Evolutionary conservation across 2,113 vertebrate species (phyloP), one percentile per base, ranked within the genome.

Genomic region (Chinchilla lanigera): DNA sequence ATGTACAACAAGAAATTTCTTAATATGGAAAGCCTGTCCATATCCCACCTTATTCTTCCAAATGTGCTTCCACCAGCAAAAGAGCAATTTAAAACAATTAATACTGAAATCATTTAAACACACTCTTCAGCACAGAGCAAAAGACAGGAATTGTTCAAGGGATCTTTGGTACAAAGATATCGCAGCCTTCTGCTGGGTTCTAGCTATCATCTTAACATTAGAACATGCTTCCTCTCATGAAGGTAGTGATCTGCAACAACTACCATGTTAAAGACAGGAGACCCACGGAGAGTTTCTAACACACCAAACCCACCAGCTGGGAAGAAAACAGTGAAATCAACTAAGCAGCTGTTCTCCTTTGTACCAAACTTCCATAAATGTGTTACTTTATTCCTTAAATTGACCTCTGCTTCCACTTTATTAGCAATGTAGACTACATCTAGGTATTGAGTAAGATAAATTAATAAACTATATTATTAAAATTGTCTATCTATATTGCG

Each of bases 1-100:
- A 88, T 0, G 0, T 83, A 75, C 67, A 56, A 86, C 97, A 98
- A 98, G 93, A 98, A 98, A 96, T 61, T 82, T 95, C 96, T 94
- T 95, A 95, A 95, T 81, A 87, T 92, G 89, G 94, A 98, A 98
- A 98, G 44, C 5, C 75, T 86, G 85, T 0, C n/a, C 28, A 44
- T n/a, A 73, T 81, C 83, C 60, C 91, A 73, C 69, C 58, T 56
- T 73, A 67, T 8, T 89, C 73, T 94, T 94, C 77, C 83, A 30
- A 95, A 95, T 13, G n/a, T 33, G 65, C 73, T 89, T 88, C 63
- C 0, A n/a, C 38, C 61, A 71, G 85, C 38, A 58, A 54, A 52
- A 96, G 86, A 60, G 11, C 82, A 9, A 0, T 50, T 81, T 77
- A 97, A 94, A 97, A 69, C 63, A 97, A 93, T 84, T 50, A 84